Evolutionary conservation across 2,797 vertebrate species (phyloP).

Genomic region (Gobio occitaniae): DNA sequence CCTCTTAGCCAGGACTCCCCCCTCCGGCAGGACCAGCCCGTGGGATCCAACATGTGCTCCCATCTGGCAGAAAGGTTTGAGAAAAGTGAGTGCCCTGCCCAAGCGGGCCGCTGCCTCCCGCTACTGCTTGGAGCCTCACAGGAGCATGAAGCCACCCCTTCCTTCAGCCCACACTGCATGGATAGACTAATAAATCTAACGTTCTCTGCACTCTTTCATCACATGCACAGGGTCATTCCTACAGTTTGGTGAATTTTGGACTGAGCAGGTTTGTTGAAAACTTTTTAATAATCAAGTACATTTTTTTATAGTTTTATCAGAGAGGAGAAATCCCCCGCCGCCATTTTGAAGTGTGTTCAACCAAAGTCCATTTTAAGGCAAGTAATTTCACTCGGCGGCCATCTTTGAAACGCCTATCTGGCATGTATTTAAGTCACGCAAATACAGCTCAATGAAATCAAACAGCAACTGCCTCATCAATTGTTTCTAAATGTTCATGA

Average conservation of each 20-base stretch:
- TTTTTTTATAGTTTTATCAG: background rate
- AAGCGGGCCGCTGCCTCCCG: constrained; percentile 43
- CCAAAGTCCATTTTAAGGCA: background rate
- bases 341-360: background rate
- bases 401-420: background rate
- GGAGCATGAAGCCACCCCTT: constrained; percentile 75
- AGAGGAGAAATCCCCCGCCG: background rate
- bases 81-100: constrained; percentile 81
- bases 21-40: constrained; percentile 75
- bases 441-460: background rate
- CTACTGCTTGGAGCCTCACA: constrained; percentile 61
- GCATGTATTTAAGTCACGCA: background rate
- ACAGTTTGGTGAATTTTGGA: background rate
- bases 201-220: background rate
- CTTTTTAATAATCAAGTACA: background rate
- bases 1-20: constrained; percentile 82
- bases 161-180: constrained; percentile 44
- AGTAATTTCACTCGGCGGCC: background rate
- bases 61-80: constrained; percentile 83
- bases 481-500: background rate
- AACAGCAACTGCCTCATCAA: background rate
- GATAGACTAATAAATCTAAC: background rate
- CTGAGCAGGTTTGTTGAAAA: background rate
- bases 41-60: constrained; percentile 75
- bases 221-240: background rate